Evolutionary conservation across 2,888 invertebrate species (phyloP), one percentile per base, ranked within the genome.

Genomic region (Smittia aterrima): DNA sequence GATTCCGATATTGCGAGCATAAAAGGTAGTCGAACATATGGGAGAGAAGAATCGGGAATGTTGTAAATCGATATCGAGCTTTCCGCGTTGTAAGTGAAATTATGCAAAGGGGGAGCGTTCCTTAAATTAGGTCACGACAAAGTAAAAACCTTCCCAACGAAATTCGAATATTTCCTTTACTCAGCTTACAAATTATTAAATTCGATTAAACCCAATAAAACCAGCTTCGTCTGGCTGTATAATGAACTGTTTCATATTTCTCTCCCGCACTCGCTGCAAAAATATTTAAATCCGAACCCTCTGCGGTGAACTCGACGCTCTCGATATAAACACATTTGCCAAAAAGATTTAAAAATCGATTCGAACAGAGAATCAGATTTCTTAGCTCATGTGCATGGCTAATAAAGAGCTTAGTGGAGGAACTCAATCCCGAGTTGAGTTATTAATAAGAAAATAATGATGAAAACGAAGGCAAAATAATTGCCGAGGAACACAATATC

Each of bases 1-100:
- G 25, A 71, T 71, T 71, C 32, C 27, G 47, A 68, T 68, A 47
- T 68, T 32, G n/a, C 25, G 24, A 53, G 68, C 27, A 71, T 54
- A 54, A 18, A 22, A 38, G n/a, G 64, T 13, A 27, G 27, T 25
- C n/a, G 13, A 64, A 64, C 64, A 64, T 64, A 64, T 25, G 64
- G 24, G 20, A 54, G 22, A 64, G 25, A 64, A 27, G 22, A 22
- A 22, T 64, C 13, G 47, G 47, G 13, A 47, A 47, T n/a, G 7
- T 16, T 47, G 47, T 47, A 47, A 47, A 47, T 47, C 47, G 47
- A 47, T 47, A 11, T 3, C 38, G n/a, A n/a, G n/a, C n/a, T n/a
- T n/a, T n/a, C n/a, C n/a, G n/a, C n/a, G n/a, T n/a, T n/a, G n/a
- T n/a, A n/a, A n/a, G n/a, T n/a, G n/a, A n/a, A n/a, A n/a, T n/a